Evolutionary conservation across 2,113 vertebrate species (phyloP).

Genomic region (Pterocles gutturalis): DNA sequence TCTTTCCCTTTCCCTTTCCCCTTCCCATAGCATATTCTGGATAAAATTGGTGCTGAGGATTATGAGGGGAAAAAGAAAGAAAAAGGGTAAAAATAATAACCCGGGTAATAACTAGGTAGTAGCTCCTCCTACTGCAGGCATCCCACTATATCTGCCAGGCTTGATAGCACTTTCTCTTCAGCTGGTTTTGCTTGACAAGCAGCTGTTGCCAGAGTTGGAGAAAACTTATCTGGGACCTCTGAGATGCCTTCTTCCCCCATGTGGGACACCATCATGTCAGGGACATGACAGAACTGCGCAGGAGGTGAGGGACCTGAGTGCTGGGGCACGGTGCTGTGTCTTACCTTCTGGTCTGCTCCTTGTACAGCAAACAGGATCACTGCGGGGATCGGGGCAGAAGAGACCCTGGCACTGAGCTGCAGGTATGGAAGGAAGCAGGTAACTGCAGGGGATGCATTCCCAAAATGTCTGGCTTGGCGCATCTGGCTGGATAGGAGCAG

Average conservation of each 20-base stretch:
- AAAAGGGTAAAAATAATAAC: neutral
- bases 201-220: neutral
- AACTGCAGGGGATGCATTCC: neutral
- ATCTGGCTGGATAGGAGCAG: neutral
- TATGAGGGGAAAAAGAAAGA: neutral
- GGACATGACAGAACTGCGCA: fast-evolving
- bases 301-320: neutral
- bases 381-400: fast-evolving
- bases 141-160: neutral
- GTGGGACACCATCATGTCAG: neutral
- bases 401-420: neutral
- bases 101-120: neutral
- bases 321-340: fast-evolving
- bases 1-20: neutral
- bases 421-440: neutral
- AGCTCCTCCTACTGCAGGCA: neutral
- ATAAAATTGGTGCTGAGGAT: neutral
- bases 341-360: neutral
- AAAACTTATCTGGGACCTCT: neutral
- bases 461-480: fast-evolving
- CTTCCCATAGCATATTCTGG: neutral
- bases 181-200: neutral
- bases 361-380: neutral
- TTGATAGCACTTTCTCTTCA: neutral
- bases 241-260: neutral